Percentiles rank a stretch among this genome's conserved stretches.
These are phyloP conservation scores for Mystacides longicornis DNA, from an alignment of 2,888 invertebrate genomes.

Conservation along the genomic window DNA sequence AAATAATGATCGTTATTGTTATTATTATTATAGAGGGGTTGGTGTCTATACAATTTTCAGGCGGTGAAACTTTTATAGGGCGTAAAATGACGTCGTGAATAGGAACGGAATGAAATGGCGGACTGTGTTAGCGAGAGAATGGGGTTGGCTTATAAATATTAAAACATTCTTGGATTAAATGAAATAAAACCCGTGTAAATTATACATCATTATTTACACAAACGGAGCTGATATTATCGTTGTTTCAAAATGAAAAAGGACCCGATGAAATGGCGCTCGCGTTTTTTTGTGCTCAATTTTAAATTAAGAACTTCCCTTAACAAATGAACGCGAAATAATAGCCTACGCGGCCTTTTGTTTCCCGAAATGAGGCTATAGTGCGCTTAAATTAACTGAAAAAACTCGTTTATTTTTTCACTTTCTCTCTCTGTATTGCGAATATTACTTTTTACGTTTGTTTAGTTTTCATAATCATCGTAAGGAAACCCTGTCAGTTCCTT, in stretches of 20 bases:
- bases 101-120: not conserved
- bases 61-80: not conserved
- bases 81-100: slow-evolving; percentile 1
- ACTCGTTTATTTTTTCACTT: too few species aligned
- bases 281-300: not conserved
- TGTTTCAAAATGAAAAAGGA: not conserved
- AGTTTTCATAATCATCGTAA: too few species aligned
- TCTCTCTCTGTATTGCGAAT: too few species aligned
- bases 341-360: too few species aligned
- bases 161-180: not conserved
- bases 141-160: not conserved
- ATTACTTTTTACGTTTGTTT: too few species aligned
- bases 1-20: not conserved
- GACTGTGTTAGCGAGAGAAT: not conserved
- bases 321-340: too few species aligned
- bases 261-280: not conserved
- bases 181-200: slow-evolving; percentile 2
- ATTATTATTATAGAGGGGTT: not conserved
- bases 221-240: not conserved
- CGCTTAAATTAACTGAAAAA: too few species aligned
- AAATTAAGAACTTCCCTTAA: not conserved
- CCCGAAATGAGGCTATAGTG: too few species aligned
- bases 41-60: not conserved
- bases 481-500: too few species aligned
- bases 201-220: too few species aligned